phyloP scores from a whole-genome alignment of 2,113 vertebrate species.

The Atherinomorus stipes region DNA sequence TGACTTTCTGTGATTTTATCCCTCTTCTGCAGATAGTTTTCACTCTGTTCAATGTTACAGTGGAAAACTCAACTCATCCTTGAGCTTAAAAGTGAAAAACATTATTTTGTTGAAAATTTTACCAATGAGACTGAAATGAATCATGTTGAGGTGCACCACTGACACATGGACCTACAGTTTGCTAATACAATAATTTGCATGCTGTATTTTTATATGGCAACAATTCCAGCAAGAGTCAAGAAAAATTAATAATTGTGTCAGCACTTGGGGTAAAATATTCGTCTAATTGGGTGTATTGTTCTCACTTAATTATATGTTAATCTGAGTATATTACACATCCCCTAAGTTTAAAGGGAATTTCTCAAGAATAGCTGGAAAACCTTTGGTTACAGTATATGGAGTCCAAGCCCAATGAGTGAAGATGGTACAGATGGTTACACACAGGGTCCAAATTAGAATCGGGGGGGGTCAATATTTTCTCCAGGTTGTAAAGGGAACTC shows the following conservation, averaged over 20 bases:
- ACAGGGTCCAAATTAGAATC: no score
- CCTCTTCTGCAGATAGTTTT: constrained; percentile 32
- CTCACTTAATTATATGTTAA: not conserved
- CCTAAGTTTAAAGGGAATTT: not conserved
- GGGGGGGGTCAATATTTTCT: no score
- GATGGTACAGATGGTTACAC: no score
- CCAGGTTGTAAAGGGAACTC: no score
- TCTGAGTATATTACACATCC: not conserved
- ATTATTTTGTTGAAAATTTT: not conserved
- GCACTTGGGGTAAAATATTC: not conserved
- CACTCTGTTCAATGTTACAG: not conserved
- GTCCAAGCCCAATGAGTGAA: no score
- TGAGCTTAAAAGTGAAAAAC: not conserved
- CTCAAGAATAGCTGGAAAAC: not conserved
- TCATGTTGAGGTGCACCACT: no score
- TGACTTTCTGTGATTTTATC: constrained; percentile 29
- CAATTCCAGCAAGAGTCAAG: not conserved
- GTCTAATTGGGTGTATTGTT: not conserved
- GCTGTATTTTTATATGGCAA: no score
- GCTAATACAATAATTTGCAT: not conserved
- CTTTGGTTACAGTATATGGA: not conserved
- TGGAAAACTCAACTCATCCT: not conserved
- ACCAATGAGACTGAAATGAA: no score
- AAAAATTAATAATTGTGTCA: not conserved
- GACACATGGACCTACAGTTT: no score